Conservation (phyloP, 2,888 invertebrate genomes). For the Uropetala carovei region DNA sequence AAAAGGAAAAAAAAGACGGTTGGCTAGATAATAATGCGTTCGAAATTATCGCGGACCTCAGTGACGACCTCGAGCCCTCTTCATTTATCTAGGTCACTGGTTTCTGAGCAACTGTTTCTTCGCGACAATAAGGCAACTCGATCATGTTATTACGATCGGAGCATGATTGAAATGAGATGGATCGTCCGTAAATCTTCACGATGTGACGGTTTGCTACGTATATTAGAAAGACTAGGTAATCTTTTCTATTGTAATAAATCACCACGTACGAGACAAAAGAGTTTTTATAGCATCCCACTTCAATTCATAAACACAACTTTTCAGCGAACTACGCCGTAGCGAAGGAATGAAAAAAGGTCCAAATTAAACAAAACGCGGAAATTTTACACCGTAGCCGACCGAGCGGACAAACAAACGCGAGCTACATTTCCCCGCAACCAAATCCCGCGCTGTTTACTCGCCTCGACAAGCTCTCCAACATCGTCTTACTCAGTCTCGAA, state of each 20-base stretch:
- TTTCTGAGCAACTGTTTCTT: not conserved
- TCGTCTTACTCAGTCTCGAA: not conserved
- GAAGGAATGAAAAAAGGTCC: not conserved
- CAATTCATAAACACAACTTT: not conserved
- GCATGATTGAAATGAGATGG: constrained; percentile 7
- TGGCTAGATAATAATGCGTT: too few relatives aligned
- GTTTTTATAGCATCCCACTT: too few relatives aligned
- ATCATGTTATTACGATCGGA: not conserved
- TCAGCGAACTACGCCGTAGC: not conserved
- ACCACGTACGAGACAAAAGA: too few relatives aligned
- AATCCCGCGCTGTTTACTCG: not conserved
- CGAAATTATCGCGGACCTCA: not conserved
- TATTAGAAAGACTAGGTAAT: too few relatives aligned
- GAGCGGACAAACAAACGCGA: not conserved
- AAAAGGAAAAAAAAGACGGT: not conserved
- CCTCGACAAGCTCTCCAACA: not conserved
- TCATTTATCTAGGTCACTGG: not conserved
- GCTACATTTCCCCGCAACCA: not conserved
- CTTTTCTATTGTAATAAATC: too few relatives aligned
- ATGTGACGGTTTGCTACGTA: too few relatives aligned
- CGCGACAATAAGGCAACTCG: not conserved
- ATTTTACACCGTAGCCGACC: not conserved
- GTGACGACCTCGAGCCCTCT: not conserved
- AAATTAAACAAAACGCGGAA: not conserved
- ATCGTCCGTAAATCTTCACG: not conserved